Evolutionary conservation across 2,797 vertebrate genomes (phyloP), one percentile per base, ranked within the genome.

Genomic region (Saxicola maurus): DNA sequence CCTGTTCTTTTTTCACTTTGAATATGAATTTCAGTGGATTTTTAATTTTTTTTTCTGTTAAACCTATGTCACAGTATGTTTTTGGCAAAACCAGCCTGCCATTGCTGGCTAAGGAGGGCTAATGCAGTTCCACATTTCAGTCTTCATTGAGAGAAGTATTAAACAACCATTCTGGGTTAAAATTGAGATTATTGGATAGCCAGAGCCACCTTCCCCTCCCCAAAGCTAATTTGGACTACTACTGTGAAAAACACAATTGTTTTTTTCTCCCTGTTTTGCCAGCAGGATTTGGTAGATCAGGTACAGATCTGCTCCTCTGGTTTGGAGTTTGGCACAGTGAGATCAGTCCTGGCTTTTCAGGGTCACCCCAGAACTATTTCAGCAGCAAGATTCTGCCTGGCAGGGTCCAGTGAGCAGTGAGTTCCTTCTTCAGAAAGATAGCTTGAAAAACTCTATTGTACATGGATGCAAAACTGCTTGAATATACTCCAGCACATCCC

Each of bases 51-150:
- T 24, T 30, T 24, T 31, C 25, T 45, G 31, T 40, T 27, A 6
- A 66, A 18, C 43, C 27, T 15, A 0, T 49, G 13, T 3, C 28
- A 9, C 3, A 6, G 3, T 13, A 5, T 35, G 13, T 12, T 18
- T 19, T 61, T 69, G 23, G 16, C 51, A 46, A 68, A 46, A 21
- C 10, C 21, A 17, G 37, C 6, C 10, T 42, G 1, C 33, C 20
- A 0, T 8, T 65, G 15, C 24, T 52, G 55, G 33, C n/a, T 49
- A 14, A 69, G 52, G 56, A 43, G 25, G 15, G n/a, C 23, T 61
- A 28, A 48, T 48, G 19, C 30, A 84, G 35, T 31, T 40, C 10
- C 19, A 51, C 19, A 21, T 65, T 52, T 43, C 4, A 69, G 14
- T 40, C 11, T 61, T 40, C 17, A 16, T 3, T 64, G 45, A 64